phyloP scores from a whole-genome alignment of 2,888 invertebrate species.

The Achlya flavicornis region DNA sequence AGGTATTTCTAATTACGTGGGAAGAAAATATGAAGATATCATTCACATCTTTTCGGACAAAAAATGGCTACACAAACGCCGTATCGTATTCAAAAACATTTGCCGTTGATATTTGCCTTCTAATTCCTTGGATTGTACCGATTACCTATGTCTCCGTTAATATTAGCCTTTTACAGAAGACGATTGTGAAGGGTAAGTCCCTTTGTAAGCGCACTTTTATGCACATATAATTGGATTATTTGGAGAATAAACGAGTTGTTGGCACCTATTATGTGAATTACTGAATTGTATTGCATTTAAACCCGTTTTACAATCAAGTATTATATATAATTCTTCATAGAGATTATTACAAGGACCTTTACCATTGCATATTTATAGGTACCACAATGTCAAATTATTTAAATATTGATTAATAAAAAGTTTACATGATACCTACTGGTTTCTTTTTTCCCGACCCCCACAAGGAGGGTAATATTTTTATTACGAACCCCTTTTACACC shows the following conservation, averaged over 20 bases:
- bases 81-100: too few relatives aligned
- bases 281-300: conserved; percentile 1
- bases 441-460: conserved; percentile 17
- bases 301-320: neutral
- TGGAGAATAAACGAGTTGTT: neutral
- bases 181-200: neutral
- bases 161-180: neutral
- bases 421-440: conserved; percentile 24
- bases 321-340: neutral
- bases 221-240: neutral
- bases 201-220: neutral
- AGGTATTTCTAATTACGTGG: conserved; percentile 38
- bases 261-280: neutral
- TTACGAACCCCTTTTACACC: conserved; percentile 36
- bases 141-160: neutral
- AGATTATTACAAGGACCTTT: neutral
- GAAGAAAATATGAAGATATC: conserved; percentile 9
- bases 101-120: too few relatives aligned
- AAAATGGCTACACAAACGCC: neutral
- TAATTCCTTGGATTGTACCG: neutral
- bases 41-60: neutral
- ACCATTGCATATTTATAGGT: neutral
- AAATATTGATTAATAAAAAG: conserved; percentile 13
- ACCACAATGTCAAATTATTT: neutral
- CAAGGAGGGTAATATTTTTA: conserved; percentile 1